Conservation (phyloP, 2,113 vertebrate species). For the Salminus brasiliensis region DNA sequence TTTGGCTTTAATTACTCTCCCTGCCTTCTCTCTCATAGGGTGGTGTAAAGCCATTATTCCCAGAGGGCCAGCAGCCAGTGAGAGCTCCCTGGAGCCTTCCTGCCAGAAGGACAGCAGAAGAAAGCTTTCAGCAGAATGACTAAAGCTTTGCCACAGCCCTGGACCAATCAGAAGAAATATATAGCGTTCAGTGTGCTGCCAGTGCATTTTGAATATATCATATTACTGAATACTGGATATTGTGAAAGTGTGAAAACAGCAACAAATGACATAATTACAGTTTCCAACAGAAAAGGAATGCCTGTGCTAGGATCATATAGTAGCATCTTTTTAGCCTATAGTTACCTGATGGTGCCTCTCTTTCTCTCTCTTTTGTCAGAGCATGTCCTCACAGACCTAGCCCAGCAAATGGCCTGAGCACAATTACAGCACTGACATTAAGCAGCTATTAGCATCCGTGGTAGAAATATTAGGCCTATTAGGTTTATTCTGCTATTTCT, state of each 20-base stretch:
- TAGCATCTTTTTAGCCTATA: background rate
- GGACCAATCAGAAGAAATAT: constrained; percentile 17
- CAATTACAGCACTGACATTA: constrained; percentile 60
- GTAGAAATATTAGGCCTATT: constrained; percentile 45
- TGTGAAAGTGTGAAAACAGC: constrained; percentile 18
- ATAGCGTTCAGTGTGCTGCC: background rate
- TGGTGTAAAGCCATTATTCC: constrained; percentile 75
- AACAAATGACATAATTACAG: constrained; percentile 31
- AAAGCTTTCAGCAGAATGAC: constrained; percentile 35
- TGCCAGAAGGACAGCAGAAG: constrained; percentile 61
- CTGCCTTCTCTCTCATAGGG: constrained; percentile 78
- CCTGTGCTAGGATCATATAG: background rate
- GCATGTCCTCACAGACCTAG: constrained; percentile 49
- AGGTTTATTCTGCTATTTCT: constrained; percentile 52
- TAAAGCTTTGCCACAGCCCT: constrained; percentile 39
- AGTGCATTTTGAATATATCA: constrained; percentile 10
- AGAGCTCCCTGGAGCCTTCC: constrained; percentile 66
- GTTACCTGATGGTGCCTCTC: constrained; percentile 28
- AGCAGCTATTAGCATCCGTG: constrained; percentile 62
- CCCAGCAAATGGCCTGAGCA: constrained; percentile 54
- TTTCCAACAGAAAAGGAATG: background rate
- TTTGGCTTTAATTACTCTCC: constrained; percentile 82
- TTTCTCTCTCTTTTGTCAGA: constrained; percentile 1
- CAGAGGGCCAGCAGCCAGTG: constrained; percentile 58
- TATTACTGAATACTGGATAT: constrained; percentile 8